Conservation (phyloP, 2,113 vertebrate species). For the Mionectes macconnelli region DNA sequence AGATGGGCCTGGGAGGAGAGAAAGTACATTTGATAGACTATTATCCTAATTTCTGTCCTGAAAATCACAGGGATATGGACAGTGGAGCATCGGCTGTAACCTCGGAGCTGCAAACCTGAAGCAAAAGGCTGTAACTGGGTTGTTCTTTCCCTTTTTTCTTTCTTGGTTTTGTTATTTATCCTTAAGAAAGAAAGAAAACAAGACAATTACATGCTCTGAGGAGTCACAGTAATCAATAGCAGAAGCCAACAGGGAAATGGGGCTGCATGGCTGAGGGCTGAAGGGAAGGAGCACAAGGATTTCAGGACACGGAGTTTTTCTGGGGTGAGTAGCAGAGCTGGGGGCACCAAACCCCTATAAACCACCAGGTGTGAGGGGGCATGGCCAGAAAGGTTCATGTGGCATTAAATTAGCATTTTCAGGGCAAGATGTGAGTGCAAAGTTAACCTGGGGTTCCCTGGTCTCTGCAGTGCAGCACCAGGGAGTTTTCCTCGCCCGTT, state of each 20-base stretch:
- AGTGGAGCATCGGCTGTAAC: not conserved
- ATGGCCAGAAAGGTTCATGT: fast-evolving
- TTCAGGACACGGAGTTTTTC: fast-evolving
- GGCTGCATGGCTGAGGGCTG: not conserved
- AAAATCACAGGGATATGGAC: not conserved
- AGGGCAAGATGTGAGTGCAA: fast-evolving
- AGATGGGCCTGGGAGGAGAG: not conserved
- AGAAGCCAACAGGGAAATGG: not conserved
- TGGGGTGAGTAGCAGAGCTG: not conserved
- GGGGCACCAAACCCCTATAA: fast-evolving
- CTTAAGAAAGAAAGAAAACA: not conserved
- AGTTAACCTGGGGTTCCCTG: fast-evolving
- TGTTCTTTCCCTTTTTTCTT: not conserved
- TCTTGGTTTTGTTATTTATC: not conserved
- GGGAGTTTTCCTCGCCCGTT: fast-evolving
- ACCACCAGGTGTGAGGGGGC: fast-evolving
- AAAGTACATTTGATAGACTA: constrained; percentile 37
- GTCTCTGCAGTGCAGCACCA: fast-evolving
- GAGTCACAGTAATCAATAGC: not conserved
- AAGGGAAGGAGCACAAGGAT: fast-evolving
- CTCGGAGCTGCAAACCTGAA: not conserved
- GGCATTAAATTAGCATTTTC: not conserved
- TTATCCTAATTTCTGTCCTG: constrained; percentile 54
- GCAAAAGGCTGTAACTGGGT: not conserved
- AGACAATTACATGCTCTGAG: not conserved